These are phyloP conservation scores for Aleiodes sp. DNA, from an alignment of 1,140 invertebrate genomes.

Conservation along the genomic window DNA sequence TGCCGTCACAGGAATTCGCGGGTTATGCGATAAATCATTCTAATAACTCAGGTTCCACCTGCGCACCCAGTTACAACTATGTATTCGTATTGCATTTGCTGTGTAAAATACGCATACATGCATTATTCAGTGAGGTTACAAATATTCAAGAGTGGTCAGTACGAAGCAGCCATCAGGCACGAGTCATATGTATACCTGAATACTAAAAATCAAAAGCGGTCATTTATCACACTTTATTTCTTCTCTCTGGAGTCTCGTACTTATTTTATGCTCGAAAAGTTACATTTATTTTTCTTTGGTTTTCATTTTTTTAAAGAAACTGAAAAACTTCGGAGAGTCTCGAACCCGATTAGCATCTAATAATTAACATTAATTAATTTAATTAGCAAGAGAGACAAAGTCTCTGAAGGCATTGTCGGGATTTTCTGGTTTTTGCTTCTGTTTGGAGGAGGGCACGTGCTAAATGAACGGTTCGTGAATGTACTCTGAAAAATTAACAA, in stretches of 20 bases:
- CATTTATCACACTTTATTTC: not conserved
- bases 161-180: not conserved
- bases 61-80: constrained; percentile 35
- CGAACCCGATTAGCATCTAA: constrained; percentile 50
- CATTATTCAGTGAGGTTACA: constrained; percentile 49
- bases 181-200: not conserved
- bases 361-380: constrained; percentile 56
- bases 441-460: constrained; percentile 46
- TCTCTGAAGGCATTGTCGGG: constrained; percentile 37
- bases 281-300: too few species aligned
- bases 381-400: constrained; percentile 55
- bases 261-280: too few species aligned
- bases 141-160: not conserved
- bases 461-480: constrained; percentile 34
- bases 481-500: constrained; percentile 13
- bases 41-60: constrained; percentile 56
- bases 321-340: not conserved
- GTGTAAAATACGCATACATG: constrained; percentile 46
- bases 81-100: constrained; percentile 40
- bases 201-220: not conserved
- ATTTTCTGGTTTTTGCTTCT: constrained; percentile 10
- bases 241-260: too few species aligned
- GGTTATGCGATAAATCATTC: constrained; percentile 52
- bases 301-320: constrained; percentile 1
- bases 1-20: constrained; percentile 43